A percentile compares a stretch with the other conserved stretches of the same genome.
phyloP scores from a whole-genome alignment of 2,888 invertebrate genomes.

The Melinopterus prodromus region DNA sequence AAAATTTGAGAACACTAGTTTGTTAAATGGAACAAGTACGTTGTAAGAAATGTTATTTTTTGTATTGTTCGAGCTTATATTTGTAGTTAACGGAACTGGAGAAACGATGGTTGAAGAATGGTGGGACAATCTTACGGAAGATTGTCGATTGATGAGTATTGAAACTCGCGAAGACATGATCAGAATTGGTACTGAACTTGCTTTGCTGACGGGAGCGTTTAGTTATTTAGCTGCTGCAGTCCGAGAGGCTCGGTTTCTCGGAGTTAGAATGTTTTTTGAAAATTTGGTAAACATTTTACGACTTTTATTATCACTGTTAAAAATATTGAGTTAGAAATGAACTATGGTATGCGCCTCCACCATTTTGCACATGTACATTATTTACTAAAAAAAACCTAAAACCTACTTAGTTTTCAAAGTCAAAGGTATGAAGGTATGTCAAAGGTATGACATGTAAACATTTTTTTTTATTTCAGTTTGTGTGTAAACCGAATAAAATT shows the following conservation, averaged over 20 bases:
- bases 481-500: too few relatives aligned
- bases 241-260: constrained; percentile 89
- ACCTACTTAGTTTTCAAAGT: not conserved
- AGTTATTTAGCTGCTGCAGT: constrained; percentile 85
- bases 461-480: too few relatives aligned
- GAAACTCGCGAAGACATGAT: constrained; percentile 68
- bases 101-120: constrained; percentile 69
- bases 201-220: constrained; percentile 83
- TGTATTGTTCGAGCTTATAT: not conserved
- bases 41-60: not conserved
- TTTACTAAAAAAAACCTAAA: not conserved
- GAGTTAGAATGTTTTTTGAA: constrained; percentile 92
- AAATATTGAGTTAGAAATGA: not conserved
- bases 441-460: too few relatives aligned
- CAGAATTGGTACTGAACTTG: constrained; percentile 79
- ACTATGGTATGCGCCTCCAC: not conserved
- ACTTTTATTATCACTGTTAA: constrained; percentile 7
- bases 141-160: constrained; percentile 75
- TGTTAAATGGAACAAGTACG: not conserved
- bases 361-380: not conserved
- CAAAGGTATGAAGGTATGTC: too few relatives aligned
- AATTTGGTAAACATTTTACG: constrained; percentile 77
- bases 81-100: constrained; percentile 39
- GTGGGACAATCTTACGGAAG: constrained; percentile 77
- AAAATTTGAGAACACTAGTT: constrained; percentile 26